phyloP scores from a whole-genome alignment of 1,140 invertebrate species.

The Antheraea pernyi region DNA sequence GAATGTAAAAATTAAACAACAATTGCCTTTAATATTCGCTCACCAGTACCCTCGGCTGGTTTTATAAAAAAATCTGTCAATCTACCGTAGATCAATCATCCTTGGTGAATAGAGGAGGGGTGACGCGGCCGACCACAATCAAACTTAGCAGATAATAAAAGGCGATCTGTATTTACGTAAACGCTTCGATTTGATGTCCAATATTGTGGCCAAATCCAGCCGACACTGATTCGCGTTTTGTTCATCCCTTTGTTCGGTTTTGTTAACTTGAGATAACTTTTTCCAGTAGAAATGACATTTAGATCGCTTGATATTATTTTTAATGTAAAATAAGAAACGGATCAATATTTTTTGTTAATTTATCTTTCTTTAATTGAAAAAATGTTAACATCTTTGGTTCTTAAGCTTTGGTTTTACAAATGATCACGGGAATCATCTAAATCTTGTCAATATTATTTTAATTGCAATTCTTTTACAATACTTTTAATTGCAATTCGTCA shows the following conservation, averaged over 20 bases:
- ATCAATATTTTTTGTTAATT: no score
- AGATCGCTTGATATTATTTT: not conserved
- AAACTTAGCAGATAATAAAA: constrained; percentile 71
- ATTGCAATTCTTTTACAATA: no score
- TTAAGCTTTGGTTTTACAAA: no score
- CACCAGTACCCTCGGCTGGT: constrained; percentile 65
- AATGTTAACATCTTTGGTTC: no score
- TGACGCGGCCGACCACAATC: constrained; percentile 55
- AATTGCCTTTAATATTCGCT: constrained; percentile 78
- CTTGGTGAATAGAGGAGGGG: constrained; percentile 65
- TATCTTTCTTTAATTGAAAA: no score
- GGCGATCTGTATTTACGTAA: constrained; percentile 72
- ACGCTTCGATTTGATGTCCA: constrained; percentile 69
- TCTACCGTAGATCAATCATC: constrained; percentile 77
- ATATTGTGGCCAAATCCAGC: constrained; percentile 57
- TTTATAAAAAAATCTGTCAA: constrained; percentile 76
- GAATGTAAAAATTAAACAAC: constrained; percentile 78
- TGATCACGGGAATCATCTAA: no score
- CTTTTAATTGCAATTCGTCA: no score
- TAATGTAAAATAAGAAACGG: no score
- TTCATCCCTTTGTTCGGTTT: constrained; percentile 37
- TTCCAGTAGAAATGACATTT: not conserved
- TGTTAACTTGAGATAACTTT: constrained; percentile 1
- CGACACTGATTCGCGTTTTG: constrained; percentile 44
- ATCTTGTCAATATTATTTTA: no score